These are phyloP conservation scores for Ornithoptera priamus DNA, from an alignment of 2,888 invertebrate species.

Conservation along the genomic window DNA sequence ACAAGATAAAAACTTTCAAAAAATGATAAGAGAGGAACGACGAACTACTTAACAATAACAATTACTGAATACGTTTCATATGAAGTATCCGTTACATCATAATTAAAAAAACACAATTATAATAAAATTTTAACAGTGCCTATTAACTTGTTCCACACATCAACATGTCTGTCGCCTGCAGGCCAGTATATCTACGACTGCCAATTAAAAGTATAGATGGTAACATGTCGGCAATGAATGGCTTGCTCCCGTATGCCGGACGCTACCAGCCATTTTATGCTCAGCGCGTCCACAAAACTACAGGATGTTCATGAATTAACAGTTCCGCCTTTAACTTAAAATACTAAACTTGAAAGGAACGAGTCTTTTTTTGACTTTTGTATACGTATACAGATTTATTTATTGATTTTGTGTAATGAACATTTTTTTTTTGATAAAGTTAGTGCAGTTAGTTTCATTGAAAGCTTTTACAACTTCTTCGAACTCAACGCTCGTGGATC, in stretches of 20 bases:
- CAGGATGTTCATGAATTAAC: slow-evolving; percentile 41
- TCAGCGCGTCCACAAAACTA: slow-evolving; percentile 43
- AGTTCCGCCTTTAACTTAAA: too few relatives aligned
- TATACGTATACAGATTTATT: too few relatives aligned
- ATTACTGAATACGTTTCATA: background rate
- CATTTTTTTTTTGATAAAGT: too few relatives aligned
- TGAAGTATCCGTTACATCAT: background rate
- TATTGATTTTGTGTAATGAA: too few relatives aligned
- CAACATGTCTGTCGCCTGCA: slow-evolving; percentile 58
- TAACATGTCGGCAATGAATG: slow-evolving; percentile 62
- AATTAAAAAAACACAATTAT: background rate
- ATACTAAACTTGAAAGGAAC: too few relatives aligned
- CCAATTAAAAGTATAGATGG: slow-evolving; percentile 76
- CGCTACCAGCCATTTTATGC: slow-evolving; percentile 51
- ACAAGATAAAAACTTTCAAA: too few relatives aligned
- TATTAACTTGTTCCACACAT: slow-evolving; percentile 51
- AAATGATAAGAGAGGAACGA: too few relatives aligned
- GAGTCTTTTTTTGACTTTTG: too few relatives aligned
- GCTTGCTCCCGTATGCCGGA: slow-evolving; percentile 46
- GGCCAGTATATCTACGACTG: slow-evolving; percentile 60
- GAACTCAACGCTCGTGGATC: too few relatives aligned
- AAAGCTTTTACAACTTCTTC: too few relatives aligned
- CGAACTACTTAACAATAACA: background rate
- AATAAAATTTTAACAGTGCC: slow-evolving; percentile 10
- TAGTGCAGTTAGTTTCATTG: too few relatives aligned